Evolutionary conservation across 2,888 invertebrate species (phyloP).

Genomic region (Drosophila subsilvestris): DNA sequence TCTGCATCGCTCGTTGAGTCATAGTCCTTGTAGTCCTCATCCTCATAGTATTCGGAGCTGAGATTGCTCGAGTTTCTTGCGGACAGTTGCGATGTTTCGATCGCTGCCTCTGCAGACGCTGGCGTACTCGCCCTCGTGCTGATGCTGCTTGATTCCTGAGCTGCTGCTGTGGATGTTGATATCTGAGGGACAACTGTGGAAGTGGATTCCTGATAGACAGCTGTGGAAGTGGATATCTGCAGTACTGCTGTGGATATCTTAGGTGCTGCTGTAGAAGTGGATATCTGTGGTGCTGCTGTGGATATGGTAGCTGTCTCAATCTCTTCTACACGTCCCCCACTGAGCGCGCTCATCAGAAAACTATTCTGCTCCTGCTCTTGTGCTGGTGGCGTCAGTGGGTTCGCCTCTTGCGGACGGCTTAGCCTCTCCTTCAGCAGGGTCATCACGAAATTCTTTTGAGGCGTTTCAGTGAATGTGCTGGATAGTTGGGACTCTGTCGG

Average conservation of each 20-base stretch:
- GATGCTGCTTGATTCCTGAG: background rate
- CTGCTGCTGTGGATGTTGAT: background rate
- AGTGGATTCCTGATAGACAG: no score
- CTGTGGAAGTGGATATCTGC: background rate
- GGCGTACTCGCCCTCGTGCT: background rate
- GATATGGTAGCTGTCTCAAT: background rate
- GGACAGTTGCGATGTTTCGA: background rate
- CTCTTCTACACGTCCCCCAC: background rate
- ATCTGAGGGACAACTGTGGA: no score
- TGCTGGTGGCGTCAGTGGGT: no score
- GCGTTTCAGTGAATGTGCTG: background rate
- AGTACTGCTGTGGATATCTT: background rate
- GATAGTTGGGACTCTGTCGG: background rate
- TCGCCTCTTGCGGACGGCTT: slow-evolving; percentile 7
- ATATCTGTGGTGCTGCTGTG: background rate
- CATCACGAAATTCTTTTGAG: slow-evolving; percentile 42
- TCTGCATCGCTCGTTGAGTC: slow-evolving; percentile 28
- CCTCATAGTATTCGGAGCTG: slow-evolving; percentile 30
- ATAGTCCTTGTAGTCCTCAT: slow-evolving; percentile 39
- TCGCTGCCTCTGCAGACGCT: background rate
- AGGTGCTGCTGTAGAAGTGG: no score
- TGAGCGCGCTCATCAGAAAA: background rate
- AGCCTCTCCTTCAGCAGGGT: slow-evolving; percentile 52
- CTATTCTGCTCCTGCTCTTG: no score
- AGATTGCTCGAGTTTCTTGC: background rate